These are phyloP conservation scores for Lycophotia porphyrea DNA, from an alignment of 2,888 invertebrate genomes.

Conservation along the genomic window DNA sequence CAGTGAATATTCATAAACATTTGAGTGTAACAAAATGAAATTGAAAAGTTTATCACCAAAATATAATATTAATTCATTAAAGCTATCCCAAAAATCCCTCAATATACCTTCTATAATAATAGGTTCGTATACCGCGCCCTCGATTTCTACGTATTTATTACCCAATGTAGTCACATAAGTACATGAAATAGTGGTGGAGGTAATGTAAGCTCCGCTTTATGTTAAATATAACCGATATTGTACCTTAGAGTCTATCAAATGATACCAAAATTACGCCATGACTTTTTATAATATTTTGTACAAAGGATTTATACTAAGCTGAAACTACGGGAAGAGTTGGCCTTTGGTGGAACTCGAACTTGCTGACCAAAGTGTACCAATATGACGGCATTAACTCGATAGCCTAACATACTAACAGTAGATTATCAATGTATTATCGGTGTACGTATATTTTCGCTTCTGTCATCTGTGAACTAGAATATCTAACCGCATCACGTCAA, in stretches of 20 bases:
- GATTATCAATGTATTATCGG: constrained; percentile 60
- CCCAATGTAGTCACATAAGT: constrained; percentile 49
- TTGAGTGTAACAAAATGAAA: constrained; percentile 37
- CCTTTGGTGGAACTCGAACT: constrained; percentile 41
- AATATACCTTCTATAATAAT: constrained; percentile 42
- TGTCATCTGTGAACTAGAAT: constrained; percentile 60
- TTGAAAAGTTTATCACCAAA: constrained; percentile 34
- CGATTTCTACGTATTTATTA: constrained; percentile 55
- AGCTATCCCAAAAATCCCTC: constrained; percentile 52
- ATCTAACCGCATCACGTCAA: constrained; percentile 60
- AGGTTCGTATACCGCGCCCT: constrained; percentile 41
- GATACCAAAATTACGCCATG: constrained; percentile 81
- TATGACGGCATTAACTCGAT: constrained; percentile 49
- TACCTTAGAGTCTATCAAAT: constrained; percentile 65
- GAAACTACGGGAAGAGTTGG: constrained; percentile 43
- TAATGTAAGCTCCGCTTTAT: constrained; percentile 50
- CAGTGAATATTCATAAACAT: constrained; percentile 55
- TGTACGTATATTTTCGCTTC: constrained; percentile 68
- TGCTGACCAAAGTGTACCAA: constrained; percentile 62
- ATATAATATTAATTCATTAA: constrained; percentile 37
- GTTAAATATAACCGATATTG: constrained; percentile 57
- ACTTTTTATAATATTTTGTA: constrained; percentile 85
- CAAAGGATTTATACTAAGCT: constrained; percentile 69
- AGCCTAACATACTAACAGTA: constrained; percentile 66
- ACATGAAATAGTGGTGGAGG: constrained; percentile 38